Evolutionary conservation across 2,888 invertebrate species (phyloP).

Genomic region (Thera obeliscata): DNA sequence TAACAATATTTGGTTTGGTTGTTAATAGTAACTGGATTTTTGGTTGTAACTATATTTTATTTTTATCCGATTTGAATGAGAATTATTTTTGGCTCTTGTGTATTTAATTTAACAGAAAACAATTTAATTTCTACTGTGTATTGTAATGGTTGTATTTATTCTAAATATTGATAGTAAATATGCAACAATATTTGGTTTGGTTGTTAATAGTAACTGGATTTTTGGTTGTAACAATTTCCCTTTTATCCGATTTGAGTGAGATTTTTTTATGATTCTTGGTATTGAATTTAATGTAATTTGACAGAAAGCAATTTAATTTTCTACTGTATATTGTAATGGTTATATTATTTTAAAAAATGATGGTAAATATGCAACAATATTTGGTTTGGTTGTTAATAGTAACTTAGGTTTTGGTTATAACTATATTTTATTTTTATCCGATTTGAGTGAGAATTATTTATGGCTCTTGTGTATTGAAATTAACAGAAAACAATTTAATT

Average conservation of each 20-base stretch:
- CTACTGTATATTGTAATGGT: constrained; percentile 3
- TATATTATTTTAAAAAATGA: constrained; percentile 16
- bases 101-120: not conserved
- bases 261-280: constrained; percentile 1
- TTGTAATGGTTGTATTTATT: constrained; percentile 15
- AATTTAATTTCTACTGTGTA: constrained; percentile 3
- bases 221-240: not conserved
- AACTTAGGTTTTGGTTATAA: too few relatives aligned
- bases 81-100: not conserved
- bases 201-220: too few relatives aligned
- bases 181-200: constrained; percentile 12
- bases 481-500: constrained; percentile 4
- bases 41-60: not conserved
- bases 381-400: too few relatives aligned
- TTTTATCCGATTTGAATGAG: constrained; percentile 18
- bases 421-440: constrained; percentile 4
- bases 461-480: too few relatives aligned
- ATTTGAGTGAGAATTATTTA: constrained; percentile 10
- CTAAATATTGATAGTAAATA: constrained; percentile 14
- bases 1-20: too few relatives aligned
- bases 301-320: constrained; percentile 7
- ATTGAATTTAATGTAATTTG: constrained; percentile 1
- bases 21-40: too few relatives aligned
- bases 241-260: constrained; percentile 17
- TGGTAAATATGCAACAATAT: not conserved